A percentile compares a stretch with the other conserved stretches of the same genome.
Evolutionary conservation across 2,797 vertebrate genomes (phyloP).

Genomic region (Heliangelus exortis): DNA sequence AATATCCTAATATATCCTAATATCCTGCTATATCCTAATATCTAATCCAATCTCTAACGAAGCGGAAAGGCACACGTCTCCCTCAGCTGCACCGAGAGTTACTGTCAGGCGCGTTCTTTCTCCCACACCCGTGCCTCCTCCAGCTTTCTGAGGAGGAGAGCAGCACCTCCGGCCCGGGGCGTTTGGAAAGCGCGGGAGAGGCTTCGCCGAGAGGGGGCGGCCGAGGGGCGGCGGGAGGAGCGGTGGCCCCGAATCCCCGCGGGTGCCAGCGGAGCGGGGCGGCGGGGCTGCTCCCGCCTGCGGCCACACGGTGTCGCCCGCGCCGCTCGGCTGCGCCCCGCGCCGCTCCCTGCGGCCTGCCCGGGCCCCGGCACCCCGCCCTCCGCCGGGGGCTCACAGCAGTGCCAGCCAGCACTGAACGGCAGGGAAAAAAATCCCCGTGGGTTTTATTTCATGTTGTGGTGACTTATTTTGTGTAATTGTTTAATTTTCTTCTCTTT

Average conservation of each 20-base stretch:
- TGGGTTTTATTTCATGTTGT: no score
- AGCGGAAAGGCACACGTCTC: accelerated
- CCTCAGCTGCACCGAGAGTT: neutral
- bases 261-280: neutral
- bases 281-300: constrained; percentile 18
- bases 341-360: neutral
- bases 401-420: no score
- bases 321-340: constrained; percentile 70
- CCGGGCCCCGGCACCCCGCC: no score
- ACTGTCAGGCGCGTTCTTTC: neutral
- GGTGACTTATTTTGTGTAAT: no score
- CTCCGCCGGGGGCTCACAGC: no score
- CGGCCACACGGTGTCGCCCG: constrained; percentile 82
- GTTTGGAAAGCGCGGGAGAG: neutral
- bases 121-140: neutral
- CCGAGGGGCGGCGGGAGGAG: neutral
- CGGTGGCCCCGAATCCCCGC: neutral
- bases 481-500: neutral
- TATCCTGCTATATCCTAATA: no score
- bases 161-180: neutral
- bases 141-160: neutral
- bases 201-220: neutral
- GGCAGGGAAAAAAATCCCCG: no score
- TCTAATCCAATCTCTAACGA: no score
- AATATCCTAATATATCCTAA: no score